Base-by-base conservation (phyloP, 2,888 invertebrate species). In the Argyresthia goedartella region DNA sequence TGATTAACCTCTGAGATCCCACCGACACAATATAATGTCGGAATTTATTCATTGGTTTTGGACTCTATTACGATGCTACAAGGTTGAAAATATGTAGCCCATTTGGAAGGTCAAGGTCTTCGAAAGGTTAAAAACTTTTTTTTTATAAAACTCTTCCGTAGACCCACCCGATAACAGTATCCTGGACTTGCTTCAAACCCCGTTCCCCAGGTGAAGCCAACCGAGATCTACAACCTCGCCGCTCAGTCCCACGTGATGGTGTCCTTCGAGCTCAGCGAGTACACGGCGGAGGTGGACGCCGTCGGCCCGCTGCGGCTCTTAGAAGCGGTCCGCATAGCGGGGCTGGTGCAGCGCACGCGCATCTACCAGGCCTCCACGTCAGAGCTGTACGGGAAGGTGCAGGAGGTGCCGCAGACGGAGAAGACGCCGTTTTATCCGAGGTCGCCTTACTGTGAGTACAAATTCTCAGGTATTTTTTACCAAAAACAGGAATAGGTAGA, bases 171-270 rank as follows among this genome's bases (percentile, higher is more conserved):
- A n/a, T n/a, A n/a, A n/a, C n/a, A n/a, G n/a, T n/a, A n/a, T n/a
- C n/a, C n/a, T n/a, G n/a, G n/a, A n/a, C n/a, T n/a, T n/a, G n/a
- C n/a, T n/a, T n/a, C n/a, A n/a, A n/a, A n/a, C n/a, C n/a, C n/a
- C n/a, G n/a, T n/a, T n/a, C 66, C 62, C 1, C 63, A 87, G 90
- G 88, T 69, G 71, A 89, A 81, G 63, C 99, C 99, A 0, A 91
- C 91, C 41, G 99, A 99, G 85, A 95, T 99, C 59, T 99, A 99
- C 76, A 99, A 99, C 86, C 88, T 99, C 57, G 99, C 98, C 1
- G 99, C 99, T 0, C 99, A 99, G 74, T 98, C 98, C 60, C 99
- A 99, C 80, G 99, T 99, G 1, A 99, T 99, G 86, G 97, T 98
- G 41, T 99, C 99, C 0, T 99, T 99, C 73, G 99, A 99, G 70